Base-by-base conservation (phyloP, 2,888 invertebrate species). In the Lochmaea capreae region DNA sequence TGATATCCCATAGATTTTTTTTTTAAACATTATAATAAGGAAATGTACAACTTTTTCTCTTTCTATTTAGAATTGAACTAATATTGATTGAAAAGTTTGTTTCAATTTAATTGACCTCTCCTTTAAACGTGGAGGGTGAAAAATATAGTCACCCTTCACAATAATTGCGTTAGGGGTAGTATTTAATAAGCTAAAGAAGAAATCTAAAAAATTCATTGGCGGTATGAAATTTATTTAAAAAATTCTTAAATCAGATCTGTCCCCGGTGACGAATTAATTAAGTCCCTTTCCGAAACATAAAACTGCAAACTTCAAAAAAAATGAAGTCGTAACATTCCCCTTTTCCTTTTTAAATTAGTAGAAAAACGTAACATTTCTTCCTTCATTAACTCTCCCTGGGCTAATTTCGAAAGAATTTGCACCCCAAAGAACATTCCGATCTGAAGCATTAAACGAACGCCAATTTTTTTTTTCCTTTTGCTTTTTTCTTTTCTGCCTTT, bases 401-500 rank as follows among this genome's bases (percentile, higher is more conserved):
- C 87, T 87, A 87, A 87, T 87, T 87, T 87, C 85, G 84, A 84
- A 86, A 84, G 87, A 87, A 87, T 87, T 87, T 85, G 83, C 87
- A 85, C 87, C 85, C 85, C 84, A 83, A 84, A 82, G 81, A 83
- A 85, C 86, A 86, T 86, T 86, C 87, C 86, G 81, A 85, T 85
- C 84, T 81, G 78, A 80, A 14, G 62, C 78, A 81, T 83, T 81
- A 82, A 82, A 80, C 78, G 79, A 66, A 74, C 74, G 74, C 65
- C 77, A 79, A 78, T 85, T 84, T 84, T 84, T 83, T 74, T 83
- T 84, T 83, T 74, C 68, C 74, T 75, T 78, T 78, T 77, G 76
- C 77, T 71, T 66, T 73, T 84, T 84, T 83, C 74, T 69, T 72
- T 76, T 77, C 76, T 77, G 77, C 78, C 71, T 65, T 71, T 77